Evolutionary conservation across 2,113 vertebrate genomes (phyloP), one percentile per base, ranked within the genome.

Genomic region (Nansenia antarctica): DNA sequence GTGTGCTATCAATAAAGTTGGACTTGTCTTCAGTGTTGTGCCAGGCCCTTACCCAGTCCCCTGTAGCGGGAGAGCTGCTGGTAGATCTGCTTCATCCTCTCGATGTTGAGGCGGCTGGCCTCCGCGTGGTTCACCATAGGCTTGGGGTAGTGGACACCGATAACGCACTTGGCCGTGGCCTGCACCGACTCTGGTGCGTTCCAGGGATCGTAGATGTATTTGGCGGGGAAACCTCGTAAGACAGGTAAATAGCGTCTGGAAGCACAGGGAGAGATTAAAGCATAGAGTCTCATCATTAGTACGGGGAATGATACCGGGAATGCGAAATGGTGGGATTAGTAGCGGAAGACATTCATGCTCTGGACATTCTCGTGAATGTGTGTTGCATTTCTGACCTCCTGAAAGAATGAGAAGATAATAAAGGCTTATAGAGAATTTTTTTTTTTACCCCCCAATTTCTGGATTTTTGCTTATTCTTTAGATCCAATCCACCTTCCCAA

Each of bases 31-130:
- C n/a, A n/a, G n/a, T n/a, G n/a, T n/a, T n/a, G n/a, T n/a, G n/a
- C n/a, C 9, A 5, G 11, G 5, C 2, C 27, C 86, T 75, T 69
- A 91, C 92, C 89, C 2, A 93, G 80, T 67, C 91, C 91, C n/a
- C 92, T 67, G 85, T 93, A 93, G 69, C 92, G 90, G 57, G 90
- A 93, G 1, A 93, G 90, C 24, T 93, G 91, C 86, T 93, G 91
- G 85, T 93, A 93, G 78, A 93, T 92, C 87, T 93, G 92, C 72
- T 93, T 93, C 92, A 93, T 93, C 69, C 92, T 88, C 82, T 93
- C 92, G 8, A 93, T 93, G 86, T 93, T 93, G 69, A 93, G 91
- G 3, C 92, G 85, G 74, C 92, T 93, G 0, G 91, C 82, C 76
- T 93, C 92, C 0, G 92, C 92, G 6, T 93, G 92, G 82, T 93